A percentile compares a stretch with the other conserved stretches of the same genome.
Evolutionary conservation across 1,140 invertebrate genomes (phyloP).

Genomic region (Aporrectodea caliginosa): DNA sequence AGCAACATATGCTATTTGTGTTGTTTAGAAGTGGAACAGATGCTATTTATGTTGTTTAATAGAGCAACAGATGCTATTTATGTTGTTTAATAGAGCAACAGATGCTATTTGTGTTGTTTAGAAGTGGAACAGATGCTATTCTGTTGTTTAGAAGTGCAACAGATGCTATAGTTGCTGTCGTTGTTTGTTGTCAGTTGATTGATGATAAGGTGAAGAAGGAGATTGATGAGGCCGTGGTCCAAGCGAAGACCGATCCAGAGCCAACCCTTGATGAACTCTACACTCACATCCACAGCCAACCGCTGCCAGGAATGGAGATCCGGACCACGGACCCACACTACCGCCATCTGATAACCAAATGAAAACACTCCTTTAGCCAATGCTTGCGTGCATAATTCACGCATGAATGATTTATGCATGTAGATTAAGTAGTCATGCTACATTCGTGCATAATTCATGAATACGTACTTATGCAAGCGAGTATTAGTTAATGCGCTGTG

Average conservation of each 20-base stretch:
- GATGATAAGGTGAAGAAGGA: slow-evolving; percentile 75
- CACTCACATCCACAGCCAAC: slow-evolving; percentile 76
- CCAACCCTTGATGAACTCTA: slow-evolving; percentile 76
- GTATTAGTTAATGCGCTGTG: too few relatives aligned
- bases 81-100: too few relatives aligned
- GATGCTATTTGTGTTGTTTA: too few relatives aligned
- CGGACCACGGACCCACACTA: slow-evolving; percentile 46
- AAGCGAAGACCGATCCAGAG: slow-evolving; percentile 75
- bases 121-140: too few relatives aligned
- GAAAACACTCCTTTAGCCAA: too few relatives aligned
- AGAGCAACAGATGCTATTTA: too few relatives aligned
- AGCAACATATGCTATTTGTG: too few relatives aligned
- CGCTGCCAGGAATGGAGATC: slow-evolving; percentile 41
- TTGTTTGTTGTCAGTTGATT: slow-evolving; percentile 66
- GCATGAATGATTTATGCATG: too few relatives aligned
- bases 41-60: too few relatives aligned
- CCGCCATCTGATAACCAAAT: slow-evolving; percentile 9
- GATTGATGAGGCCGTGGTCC: slow-evolving; percentile 79
- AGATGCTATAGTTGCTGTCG: neutral
- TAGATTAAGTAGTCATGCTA: neutral
- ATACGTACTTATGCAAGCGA: too few relatives aligned
- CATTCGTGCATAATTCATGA: neutral
- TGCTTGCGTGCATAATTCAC: too few relatives aligned
- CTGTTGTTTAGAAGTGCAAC: neutral
- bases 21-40: too few relatives aligned